These are phyloP conservation scores for Temnopleurus reevesii DNA, from an alignment of 53 echinoderm and acorn worm genomes.

Conservation along the genomic window DNA sequence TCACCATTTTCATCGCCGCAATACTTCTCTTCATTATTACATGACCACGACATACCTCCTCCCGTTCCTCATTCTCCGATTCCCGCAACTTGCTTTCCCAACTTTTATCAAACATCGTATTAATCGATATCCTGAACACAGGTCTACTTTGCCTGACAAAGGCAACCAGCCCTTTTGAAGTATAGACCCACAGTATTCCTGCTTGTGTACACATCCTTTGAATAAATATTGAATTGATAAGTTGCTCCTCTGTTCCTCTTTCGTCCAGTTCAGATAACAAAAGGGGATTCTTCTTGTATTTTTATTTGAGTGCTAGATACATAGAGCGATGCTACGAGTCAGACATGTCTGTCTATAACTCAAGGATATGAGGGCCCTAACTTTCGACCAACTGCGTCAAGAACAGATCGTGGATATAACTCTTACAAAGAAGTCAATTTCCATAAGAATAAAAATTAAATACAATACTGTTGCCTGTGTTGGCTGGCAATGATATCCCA, in stretches of 20 bases:
- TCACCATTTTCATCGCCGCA: too few species aligned
- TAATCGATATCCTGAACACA: constrained; percentile 1
- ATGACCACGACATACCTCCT: too few species aligned
- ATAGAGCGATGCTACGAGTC: background rate
- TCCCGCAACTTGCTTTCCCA: background rate
- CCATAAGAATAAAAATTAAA: too few species aligned
- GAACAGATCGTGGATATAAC: too few species aligned
- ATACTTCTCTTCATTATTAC: too few species aligned
- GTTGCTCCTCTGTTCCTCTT: background rate
- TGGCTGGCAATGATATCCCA: too few species aligned
- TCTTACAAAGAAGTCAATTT: too few species aligned
- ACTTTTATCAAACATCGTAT: background rate
- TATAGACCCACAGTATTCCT: background rate
- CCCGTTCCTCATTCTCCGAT: too few species aligned
- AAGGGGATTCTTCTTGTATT: constrained; percentile 12
- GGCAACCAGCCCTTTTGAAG: background rate
- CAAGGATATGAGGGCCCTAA: constrained; percentile 22
- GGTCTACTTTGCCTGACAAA: background rate
- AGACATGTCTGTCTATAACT: constrained; percentile 12
- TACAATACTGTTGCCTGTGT: too few species aligned
- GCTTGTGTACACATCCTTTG: background rate
- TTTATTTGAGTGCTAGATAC: constrained; percentile 8
- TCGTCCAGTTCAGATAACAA: background rate
- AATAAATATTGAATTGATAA: constrained; percentile 13
- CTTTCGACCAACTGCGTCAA: background rate